A percentile compares a stretch with the other conserved stretches of the same genome.
Evolutionary conservation across 37 sponge, comb jelly and placozoan genomes (phyloP).

Genomic region (Petrosia ficiformis): DNA sequence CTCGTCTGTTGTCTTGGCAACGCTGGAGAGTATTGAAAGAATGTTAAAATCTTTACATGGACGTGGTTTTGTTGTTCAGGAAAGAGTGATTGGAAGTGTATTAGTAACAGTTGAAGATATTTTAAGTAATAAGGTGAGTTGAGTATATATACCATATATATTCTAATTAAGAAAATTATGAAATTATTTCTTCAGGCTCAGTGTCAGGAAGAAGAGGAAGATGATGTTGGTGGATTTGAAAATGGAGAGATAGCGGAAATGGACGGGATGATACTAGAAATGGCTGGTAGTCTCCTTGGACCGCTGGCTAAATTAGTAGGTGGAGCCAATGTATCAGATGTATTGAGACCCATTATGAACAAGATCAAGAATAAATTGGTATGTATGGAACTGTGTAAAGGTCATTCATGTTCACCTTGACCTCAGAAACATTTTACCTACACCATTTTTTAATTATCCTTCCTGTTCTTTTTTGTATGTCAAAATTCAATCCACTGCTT

Average conservation of each 20-base stretch:
- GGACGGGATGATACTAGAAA: conserved; percentile 57
- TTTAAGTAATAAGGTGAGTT: conserved; percentile 36
- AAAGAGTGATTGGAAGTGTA: conserved; percentile 26
- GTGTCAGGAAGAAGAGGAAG: conserved; percentile 40
- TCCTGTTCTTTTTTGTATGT: too few relatives aligned
- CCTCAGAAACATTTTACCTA: too few relatives aligned
- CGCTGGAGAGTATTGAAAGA: conserved; percentile 53
- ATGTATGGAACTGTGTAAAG: too few relatives aligned
- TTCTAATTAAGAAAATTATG: neutral
- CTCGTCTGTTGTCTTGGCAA: conserved; percentile 40
- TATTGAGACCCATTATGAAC: conserved; percentile 20
- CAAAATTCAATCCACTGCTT: too few relatives aligned
- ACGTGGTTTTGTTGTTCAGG: conserved; percentile 4
- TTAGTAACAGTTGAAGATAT: conserved; percentile 56
- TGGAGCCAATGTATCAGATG: conserved; percentile 19
- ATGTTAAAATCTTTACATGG: conserved; percentile 16
- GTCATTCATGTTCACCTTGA: too few relatives aligned
- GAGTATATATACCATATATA: neutral
- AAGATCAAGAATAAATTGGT: conserved; percentile 43
- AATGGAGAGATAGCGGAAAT: conserved; percentile 43
- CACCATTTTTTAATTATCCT: too few relatives aligned
- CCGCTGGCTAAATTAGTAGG: conserved; percentile 56
- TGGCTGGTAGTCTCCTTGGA: conserved; percentile 51
- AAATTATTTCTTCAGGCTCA: conserved; percentile 31
- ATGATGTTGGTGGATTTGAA: neutral